phyloP scores from a whole-genome alignment of 2,888 invertebrate genomes.

The Mythimna albipuncta region DNA sequence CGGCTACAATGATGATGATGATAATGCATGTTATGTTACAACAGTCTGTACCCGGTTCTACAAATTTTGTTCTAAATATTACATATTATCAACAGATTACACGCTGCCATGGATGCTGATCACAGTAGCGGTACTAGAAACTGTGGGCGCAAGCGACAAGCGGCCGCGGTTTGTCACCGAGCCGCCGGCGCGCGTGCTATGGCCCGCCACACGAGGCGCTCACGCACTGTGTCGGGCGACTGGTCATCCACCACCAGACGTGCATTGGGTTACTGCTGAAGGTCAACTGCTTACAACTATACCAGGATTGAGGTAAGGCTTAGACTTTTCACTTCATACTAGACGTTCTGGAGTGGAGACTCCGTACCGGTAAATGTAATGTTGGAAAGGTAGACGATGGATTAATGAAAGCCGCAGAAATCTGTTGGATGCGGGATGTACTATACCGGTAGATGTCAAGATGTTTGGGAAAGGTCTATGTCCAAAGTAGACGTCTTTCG shows the following conservation, averaged over 20 bases:
- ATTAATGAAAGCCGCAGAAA: not conserved
- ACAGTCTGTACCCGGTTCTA: no score
- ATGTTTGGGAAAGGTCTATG: not conserved
- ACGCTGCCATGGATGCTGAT: conserved; percentile 71
- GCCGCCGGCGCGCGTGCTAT: conserved; percentile 84
- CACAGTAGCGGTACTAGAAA: conserved; percentile 71
- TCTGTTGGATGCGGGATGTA: not conserved
- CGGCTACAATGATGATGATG: no score
- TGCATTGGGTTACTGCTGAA: conserved; percentile 87
- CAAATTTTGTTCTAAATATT: no score
- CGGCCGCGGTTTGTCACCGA: conserved; percentile 84
- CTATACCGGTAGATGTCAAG: no score
- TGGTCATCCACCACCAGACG: conserved; percentile 83
- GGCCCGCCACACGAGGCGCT: conserved; percentile 86
- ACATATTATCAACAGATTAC: conserved; percentile 62
- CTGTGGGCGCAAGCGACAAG: conserved; percentile 80
- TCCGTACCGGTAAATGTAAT: not conserved
- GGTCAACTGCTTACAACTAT: conserved; percentile 87
- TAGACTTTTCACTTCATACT: not conserved
- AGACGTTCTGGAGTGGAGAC: not conserved
- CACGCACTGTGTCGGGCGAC: conserved; percentile 83
- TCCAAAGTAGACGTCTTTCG: not conserved
- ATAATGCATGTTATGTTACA: no score
- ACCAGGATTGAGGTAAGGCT: conserved; percentile 83
- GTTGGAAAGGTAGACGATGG: not conserved